These are phyloP conservation scores for Lucifuga dentata DNA, from an alignment of 2,113 vertebrate species.

Conservation along the genomic window DNA sequence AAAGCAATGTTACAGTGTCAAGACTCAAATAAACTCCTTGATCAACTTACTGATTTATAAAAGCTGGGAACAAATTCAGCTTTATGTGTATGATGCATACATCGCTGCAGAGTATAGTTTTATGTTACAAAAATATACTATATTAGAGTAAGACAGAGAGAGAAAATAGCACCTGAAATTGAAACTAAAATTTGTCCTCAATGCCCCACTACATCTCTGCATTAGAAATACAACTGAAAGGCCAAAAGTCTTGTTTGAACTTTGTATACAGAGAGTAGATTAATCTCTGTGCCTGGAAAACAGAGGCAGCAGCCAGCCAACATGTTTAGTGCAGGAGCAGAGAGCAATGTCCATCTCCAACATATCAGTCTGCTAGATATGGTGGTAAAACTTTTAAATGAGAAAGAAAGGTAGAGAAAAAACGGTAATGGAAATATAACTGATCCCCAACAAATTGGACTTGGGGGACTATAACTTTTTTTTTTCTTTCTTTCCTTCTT, in stretches of 20 bases:
- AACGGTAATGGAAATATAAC: not conserved
- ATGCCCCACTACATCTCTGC: not conserved
- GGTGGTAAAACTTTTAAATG: slow-evolving; percentile 10
- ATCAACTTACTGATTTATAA: not conserved
- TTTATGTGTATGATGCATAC: too few relatives aligned
- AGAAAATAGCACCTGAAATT: not conserved
- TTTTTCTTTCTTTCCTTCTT: too few relatives aligned
- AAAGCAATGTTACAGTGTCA: not conserved
- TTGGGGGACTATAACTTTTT: too few relatives aligned
- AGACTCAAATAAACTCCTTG: not conserved
- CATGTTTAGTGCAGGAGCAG: slow-evolving; percentile 41
- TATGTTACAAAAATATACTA: too few relatives aligned
- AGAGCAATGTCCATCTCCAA: slow-evolving; percentile 80
- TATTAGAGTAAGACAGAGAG: too few relatives aligned
- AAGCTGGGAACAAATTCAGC: too few relatives aligned
- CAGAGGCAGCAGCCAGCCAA: slow-evolving; percentile 42
- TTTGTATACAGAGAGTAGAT: slow-evolving; percentile 55
- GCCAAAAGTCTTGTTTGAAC: slow-evolving; percentile 41
- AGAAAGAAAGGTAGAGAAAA: not conserved
- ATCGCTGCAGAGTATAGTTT: too few relatives aligned
- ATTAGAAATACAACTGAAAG: not conserved
- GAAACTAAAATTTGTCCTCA: not conserved
- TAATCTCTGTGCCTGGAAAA: slow-evolving; percentile 27
- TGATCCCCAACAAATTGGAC: too few relatives aligned
- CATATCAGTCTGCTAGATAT: slow-evolving; percentile 52